Percentiles rank a stretch among this genome's conserved stretches.
phyloP scores from a whole-genome alignment of 2,113 vertebrate genomes.

The Daubentonia madagascariensis region DNA sequence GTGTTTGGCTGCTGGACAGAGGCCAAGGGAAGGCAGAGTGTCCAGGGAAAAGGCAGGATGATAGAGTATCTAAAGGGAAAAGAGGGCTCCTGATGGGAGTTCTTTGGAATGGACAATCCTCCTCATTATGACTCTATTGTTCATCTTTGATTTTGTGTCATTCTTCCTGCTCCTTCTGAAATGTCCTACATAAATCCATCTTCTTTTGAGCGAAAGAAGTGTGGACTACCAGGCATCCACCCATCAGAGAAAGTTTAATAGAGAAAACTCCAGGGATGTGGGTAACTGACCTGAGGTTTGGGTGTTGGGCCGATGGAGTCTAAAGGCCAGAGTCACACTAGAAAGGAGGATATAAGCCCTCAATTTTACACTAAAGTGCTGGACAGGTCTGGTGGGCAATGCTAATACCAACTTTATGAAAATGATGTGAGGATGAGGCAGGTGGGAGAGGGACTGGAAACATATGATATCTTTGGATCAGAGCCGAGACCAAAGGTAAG shows the following conservation, averaged over 20 bases:
- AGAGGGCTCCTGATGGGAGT: not conserved
- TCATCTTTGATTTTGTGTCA: not conserved
- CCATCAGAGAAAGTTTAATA: not conserved
- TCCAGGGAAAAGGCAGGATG: constrained; percentile 10
- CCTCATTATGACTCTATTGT: not conserved
- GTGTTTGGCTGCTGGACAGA: not conserved
- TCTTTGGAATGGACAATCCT: not conserved
- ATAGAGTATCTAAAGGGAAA: not conserved
- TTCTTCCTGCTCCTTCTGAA: not conserved
- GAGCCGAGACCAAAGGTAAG: not conserved
- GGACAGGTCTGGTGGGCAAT: not conserved
- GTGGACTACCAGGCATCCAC: not conserved
- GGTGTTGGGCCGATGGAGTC: not conserved
- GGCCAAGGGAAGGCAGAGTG: not conserved
- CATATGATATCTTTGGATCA: not conserved
- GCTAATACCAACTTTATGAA: not conserved
- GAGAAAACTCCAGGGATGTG: not conserved
- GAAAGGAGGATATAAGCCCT: not conserved
- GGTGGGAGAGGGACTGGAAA: not conserved
- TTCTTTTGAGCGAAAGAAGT: not conserved
- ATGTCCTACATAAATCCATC: not conserved
- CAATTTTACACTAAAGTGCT: not conserved
- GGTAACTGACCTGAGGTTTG: not conserved
- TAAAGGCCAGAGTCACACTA: not conserved
- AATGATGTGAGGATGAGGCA: not conserved